A percentile compares a stretch with the other conserved stretches of the same genome.
Evolutionary conservation across 2,888 invertebrate genomes (phyloP).

Genomic region (Prosapia bicincta): DNA sequence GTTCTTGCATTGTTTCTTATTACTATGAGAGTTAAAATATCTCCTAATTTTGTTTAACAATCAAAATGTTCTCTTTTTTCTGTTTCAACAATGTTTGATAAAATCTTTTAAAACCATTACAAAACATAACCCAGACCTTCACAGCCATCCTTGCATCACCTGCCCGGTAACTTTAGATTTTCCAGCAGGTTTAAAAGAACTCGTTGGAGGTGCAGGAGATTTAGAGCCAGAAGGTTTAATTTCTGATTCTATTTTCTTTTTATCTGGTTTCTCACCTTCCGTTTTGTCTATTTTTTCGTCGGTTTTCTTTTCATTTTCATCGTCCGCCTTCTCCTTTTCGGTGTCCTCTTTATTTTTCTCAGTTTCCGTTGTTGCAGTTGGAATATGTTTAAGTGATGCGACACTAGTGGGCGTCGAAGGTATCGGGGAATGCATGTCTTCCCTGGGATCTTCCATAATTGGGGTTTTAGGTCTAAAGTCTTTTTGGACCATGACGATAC

Average conservation of each 20-base stretch:
- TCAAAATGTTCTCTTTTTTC: no score
- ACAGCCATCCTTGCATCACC: slow-evolving; percentile 71
- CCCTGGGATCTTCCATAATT: slow-evolving; percentile 56
- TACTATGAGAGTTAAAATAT: no score
- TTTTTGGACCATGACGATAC: slow-evolving; percentile 4
- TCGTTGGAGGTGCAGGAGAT: slow-evolving; percentile 44
- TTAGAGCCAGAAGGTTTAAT: slow-evolving; percentile 40
- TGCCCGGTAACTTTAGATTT: slow-evolving; percentile 71
- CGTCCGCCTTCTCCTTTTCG: slow-evolving; percentile 1
- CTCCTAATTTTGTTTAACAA: no score
- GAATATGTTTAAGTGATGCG: slow-evolving; percentile 46
- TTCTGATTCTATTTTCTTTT: slow-evolving; percentile 28
- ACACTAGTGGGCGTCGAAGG: slow-evolving; percentile 47
- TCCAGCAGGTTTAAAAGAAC: slow-evolving; percentile 51
- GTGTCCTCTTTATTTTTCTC: slow-evolving; percentile 3
- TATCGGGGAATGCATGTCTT: slow-evolving; percentile 48
- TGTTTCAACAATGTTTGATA: no score
- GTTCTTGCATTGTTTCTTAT: no score
- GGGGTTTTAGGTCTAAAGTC: slow-evolving; percentile 55
- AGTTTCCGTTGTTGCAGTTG: slow-evolving; percentile 42
- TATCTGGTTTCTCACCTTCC: slow-evolving; percentile 14
- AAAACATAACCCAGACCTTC: no score
- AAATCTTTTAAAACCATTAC: no score
- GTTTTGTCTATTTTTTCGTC: not conserved
- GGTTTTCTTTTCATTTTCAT: slow-evolving; percentile 13